A percentile compares a stretch with the other conserved stretches of the same genome.
These are phyloP conservation scores for Bradysia coprophila DNA, from an alignment of 1,140 invertebrate species.

Conservation along the genomic window DNA sequence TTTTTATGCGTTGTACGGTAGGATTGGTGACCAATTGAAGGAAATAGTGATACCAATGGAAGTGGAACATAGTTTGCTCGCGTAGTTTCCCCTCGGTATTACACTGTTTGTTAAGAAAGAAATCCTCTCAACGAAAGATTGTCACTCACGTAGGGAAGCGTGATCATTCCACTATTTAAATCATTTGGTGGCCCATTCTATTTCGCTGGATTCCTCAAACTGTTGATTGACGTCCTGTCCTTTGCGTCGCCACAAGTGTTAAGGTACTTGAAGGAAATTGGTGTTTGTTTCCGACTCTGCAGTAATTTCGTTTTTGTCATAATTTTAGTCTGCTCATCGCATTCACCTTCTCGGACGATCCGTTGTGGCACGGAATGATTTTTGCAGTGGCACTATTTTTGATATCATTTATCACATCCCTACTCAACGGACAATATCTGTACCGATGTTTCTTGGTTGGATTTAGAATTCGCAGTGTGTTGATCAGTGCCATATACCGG, in stretches of 20 bases:
- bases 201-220: slow-evolving; percentile 53
- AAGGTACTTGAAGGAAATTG: slow-evolving; percentile 26
- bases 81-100: too few relatives aligned
- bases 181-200: slow-evolving; percentile 63
- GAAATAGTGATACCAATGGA: too few relatives aligned
- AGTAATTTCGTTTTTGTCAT: slow-evolving; percentile 11
- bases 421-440: slow-evolving; percentile 79
- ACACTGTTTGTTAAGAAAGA: too few relatives aligned
- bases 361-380: slow-evolving; percentile 43
- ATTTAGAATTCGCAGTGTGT: slow-evolving; percentile 72
- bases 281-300: too few relatives aligned
- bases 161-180: slow-evolving; percentile 27
- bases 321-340: neutral
- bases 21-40: too few relatives aligned
- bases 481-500: slow-evolving; percentile 85
- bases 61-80: too few relatives aligned
- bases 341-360: slow-evolving; percentile 7
- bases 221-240: slow-evolving; percentile 65
- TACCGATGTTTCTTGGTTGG: slow-evolving; percentile 81
- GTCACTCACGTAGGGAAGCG: neutral
- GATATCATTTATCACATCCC: slow-evolving; percentile 65
- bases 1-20: too few relatives aligned
- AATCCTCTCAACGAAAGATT: too few relatives aligned
- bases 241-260: slow-evolving; percentile 66
- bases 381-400: slow-evolving; percentile 61